Conservation (phyloP, 2,113 vertebrate genomes). For the Bothrops jararaca region DNA sequence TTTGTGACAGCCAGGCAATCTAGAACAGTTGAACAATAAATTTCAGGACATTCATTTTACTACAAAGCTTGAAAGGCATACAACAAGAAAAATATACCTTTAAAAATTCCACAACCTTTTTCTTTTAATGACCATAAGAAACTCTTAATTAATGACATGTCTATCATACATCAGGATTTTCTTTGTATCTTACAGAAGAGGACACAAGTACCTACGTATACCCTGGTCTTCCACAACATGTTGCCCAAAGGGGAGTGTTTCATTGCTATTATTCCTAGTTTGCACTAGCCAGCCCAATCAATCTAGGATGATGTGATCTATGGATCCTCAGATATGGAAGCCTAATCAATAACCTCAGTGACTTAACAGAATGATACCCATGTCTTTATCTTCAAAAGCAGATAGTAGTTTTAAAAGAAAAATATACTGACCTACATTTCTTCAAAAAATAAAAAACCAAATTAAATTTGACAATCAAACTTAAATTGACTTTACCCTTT, state of each 20-base stretch:
- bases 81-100: neutral
- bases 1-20: neutral
- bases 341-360: neutral
- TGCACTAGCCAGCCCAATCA: neutral
- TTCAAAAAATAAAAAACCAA: conserved; percentile 34
- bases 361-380: neutral
- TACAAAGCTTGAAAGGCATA: neutral
- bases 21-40: neutral
- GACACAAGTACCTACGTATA: neutral
- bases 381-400: conserved; percentile 1
- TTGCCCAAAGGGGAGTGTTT: neutral
- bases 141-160: neutral
- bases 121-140: neutral
- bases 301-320: neutral
- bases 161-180: neutral
- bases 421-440: neutral
- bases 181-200: neutral
- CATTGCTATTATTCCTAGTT: neutral
- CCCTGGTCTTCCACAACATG: neutral
- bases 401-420: neutral
- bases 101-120: neutral
- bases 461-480: conserved; percentile 45
- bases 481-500: conserved; percentile 52
- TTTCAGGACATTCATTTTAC: neutral
- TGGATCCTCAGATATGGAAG: neutral